These are phyloP conservation scores for Drosophila ercepeae DNA, from an alignment of 1,140 invertebrate species.

Conservation along the genomic window DNA sequence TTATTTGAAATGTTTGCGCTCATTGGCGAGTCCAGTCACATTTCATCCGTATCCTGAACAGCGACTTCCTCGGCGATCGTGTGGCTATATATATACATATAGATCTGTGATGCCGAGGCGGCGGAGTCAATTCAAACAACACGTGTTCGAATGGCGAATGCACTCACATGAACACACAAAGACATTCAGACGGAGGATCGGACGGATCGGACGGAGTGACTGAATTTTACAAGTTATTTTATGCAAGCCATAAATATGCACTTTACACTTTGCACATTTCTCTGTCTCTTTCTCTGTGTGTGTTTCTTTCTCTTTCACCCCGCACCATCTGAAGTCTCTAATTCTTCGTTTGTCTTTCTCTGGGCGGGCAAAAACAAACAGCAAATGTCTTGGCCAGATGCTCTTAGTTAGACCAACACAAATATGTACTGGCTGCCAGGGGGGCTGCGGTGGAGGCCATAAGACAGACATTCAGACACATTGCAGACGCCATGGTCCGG, in stretches of 20 bases:
- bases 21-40: conserved; percentile 49
- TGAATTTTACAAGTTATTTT: conserved; percentile 82
- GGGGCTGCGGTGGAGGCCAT: conserved; percentile 1
- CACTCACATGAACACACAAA: conserved; percentile 55
- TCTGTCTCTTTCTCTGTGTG: conserved; percentile 8
- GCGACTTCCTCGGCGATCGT: conserved; percentile 61
- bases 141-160: conserved; percentile 66
- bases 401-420: conserved; percentile 77
- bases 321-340: background rate
- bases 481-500: conserved; percentile 33
- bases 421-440: conserved; percentile 33
- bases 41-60: conserved; percentile 66
- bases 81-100: conserved; percentile 12
- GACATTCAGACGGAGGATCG: conserved; percentile 4
- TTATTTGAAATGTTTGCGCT: conserved; percentile 31
- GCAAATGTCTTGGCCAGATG: conserved; percentile 62
- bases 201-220: conserved; percentile 49
- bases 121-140: conserved; percentile 33
- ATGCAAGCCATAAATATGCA: conserved; percentile 82
- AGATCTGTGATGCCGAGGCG: conserved; percentile 2
- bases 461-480: conserved; percentile 28
- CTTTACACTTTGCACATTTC: conserved; percentile 80
- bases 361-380: conserved; percentile 50
- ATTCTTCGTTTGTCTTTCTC: conserved; percentile 20
- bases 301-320: background rate